Base-by-base conservation (phyloP, 2,888 invertebrate species). In the Pedicia rivosa region DNA sequence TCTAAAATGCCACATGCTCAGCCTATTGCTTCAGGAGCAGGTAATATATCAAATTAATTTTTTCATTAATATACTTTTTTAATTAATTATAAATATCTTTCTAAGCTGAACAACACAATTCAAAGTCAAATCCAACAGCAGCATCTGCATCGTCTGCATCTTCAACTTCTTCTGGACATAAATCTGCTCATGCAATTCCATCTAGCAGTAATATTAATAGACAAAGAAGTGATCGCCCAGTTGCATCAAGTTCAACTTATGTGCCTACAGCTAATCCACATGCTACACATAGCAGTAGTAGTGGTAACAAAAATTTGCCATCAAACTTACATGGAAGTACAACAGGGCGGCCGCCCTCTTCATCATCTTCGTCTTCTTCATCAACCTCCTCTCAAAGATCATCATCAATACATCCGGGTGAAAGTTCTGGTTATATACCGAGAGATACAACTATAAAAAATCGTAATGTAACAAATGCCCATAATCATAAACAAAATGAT, bases 141-240 rank as follows among this genome's bases (percentile, higher is more conserved):
- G 35, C 16, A 26, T 26, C 26, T 16, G n/a, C 9, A 16, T 25
- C 26, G 17, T 26, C 35, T n/a, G 20, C 25, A 26, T 25, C 16
- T 17, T 26, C 26, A n/a, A 6, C 9, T n/a, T 25, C 26, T n/a
- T 26, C 35, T 4, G 32, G 20, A 10, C 22, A 22, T 13, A 32
- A 32, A 32, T 6, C 8, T 8, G 19, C 32, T 13, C 32, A 32
- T 20, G n/a, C 32, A 20, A 32, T 32, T 20, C 32, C 32, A 32
- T 32, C 32, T 20, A 16, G 34, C 13, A 34, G 34, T 34, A 25
- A 9, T 26, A 26, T 35, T n/a, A 35, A 25, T 17, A 35, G 25
- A 16, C 6, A 25, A 20, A 10, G 35, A n/a, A 26, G 17, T 35
- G 35, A 35, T 26, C 35, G 35, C 10, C 25, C 35, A 20, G 16